Percentiles rank a stretch among this genome's conserved stretches.
These are phyloP conservation scores for Magallana gigas DNA, from an alignment of 1,140 invertebrate genomes.

Conservation along the genomic window DNA sequence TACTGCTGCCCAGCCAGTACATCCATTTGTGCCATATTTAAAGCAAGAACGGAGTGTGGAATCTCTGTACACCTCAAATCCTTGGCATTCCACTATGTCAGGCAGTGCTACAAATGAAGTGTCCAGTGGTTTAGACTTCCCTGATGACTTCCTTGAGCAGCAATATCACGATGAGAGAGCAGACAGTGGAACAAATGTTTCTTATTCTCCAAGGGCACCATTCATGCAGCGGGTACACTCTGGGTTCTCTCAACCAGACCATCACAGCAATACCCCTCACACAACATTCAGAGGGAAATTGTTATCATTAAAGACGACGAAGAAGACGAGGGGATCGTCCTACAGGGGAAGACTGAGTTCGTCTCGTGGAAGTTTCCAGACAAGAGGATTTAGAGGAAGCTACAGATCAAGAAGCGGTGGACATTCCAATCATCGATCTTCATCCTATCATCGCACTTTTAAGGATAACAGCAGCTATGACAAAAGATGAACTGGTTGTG, in stretches of 20 bases:
- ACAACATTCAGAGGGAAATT: conserved; percentile 5
- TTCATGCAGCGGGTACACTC: neutral
- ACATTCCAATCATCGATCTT: neutral
- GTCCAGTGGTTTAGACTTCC: neutral
- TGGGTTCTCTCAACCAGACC: neutral
- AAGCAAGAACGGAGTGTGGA: conserved; percentile 1
- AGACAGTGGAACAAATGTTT: neutral
- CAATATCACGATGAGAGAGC: neutral
- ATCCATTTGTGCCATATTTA: conserved; percentile 27
- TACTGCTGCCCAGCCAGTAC: neutral
- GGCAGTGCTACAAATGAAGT: neutral
- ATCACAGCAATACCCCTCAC: neutral
- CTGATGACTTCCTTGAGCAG: neutral
- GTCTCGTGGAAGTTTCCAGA: neutral
- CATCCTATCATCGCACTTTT: neutral
- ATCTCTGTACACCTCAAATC: neutral
- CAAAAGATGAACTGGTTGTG: neutral
- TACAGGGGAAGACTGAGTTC: neutral
- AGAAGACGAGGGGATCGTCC: neutral
- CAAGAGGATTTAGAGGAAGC: neutral
- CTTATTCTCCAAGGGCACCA: neutral
- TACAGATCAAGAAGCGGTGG: neutral
- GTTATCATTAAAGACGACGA: neutral
- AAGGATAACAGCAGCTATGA: neutral
- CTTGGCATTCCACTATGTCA: neutral